Evolutionary conservation across 2,888 invertebrate species (phyloP).

Genomic region (Lasioglossum morio): DNA sequence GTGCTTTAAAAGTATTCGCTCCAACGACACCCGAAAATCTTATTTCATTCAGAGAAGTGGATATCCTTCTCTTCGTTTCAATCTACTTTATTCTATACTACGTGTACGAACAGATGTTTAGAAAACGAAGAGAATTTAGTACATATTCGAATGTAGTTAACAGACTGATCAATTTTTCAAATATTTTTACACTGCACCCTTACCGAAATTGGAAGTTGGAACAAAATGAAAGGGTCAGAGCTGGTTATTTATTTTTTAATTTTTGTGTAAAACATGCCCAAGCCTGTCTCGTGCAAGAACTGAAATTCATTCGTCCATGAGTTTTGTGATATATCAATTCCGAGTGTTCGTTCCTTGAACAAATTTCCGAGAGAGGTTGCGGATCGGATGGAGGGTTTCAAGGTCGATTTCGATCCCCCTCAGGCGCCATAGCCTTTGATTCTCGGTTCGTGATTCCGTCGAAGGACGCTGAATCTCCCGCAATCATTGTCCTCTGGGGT

Average conservation of each 20-base stretch:
- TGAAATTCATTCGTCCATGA: not conserved
- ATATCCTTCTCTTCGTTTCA: not conserved
- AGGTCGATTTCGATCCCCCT: slow-evolving; percentile 28
- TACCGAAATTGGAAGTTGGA: not conserved
- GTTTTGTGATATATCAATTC: slow-evolving; percentile 1
- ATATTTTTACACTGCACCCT: not conserved
- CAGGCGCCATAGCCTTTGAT: slow-evolving; percentile 49
- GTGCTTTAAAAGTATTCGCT: not conserved
- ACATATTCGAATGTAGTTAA: not conserved
- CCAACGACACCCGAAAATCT: not conserved
- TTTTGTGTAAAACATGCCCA: not conserved
- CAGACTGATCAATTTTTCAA: not conserved
- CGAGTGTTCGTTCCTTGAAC: not conserved
- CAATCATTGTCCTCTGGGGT: slow-evolving; percentile 57
- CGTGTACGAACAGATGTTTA: too few relatives aligned
- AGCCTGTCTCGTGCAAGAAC: not conserved
- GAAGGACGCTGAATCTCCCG: slow-evolving; percentile 50
- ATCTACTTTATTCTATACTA: not conserved
- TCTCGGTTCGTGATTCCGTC: slow-evolving; percentile 57
- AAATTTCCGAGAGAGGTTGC: not conserved
- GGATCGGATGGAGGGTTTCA: slow-evolving; percentile 3
- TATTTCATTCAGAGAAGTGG: not conserved
- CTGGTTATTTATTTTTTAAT: not conserved
- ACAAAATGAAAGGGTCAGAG: not conserved
- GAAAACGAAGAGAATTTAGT: not conserved